These are phyloP conservation scores for Plectropomus leopardus DNA, from an alignment of 2,113 vertebrate species.

Conservation along the genomic window DNA sequence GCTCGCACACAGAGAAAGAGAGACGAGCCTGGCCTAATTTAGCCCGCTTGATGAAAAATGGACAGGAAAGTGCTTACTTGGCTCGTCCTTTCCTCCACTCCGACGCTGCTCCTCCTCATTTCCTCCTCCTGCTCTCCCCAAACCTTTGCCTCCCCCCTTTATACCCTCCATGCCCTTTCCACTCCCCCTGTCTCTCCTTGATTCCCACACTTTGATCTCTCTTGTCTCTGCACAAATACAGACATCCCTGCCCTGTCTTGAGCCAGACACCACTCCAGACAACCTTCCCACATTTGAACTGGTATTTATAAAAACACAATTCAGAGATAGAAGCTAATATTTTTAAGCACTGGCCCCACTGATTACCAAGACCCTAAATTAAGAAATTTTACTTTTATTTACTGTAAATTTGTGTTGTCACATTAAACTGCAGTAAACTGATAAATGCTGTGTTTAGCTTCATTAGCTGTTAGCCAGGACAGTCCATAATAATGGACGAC, in stretches of 20 bases:
- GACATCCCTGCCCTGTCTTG: neutral
- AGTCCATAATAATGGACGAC: too few relatives aligned
- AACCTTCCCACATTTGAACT: neutral
- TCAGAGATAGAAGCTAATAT: too few relatives aligned
- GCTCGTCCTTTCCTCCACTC: conserved; percentile 71
- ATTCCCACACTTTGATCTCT: conserved; percentile 50
- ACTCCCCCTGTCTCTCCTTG: conserved; percentile 27
- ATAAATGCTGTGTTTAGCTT: too few relatives aligned
- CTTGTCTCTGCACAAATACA: conserved; percentile 23
- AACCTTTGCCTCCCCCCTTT: conserved; percentile 21
- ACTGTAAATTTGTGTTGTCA: too few relatives aligned
- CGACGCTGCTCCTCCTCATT: conserved; percentile 47
- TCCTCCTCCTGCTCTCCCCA: conserved; percentile 40
- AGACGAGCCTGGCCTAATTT: conserved; percentile 74
- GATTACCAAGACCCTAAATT: too few relatives aligned
- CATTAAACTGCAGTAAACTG: too few relatives aligned
- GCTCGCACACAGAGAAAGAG: conserved; percentile 43
- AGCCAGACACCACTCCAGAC: neutral
- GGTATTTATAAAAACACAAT: neutral
- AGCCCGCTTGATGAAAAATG: conserved; percentile 80
- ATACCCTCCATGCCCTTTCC: conserved; percentile 39
- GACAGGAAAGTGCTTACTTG: conserved; percentile 82
- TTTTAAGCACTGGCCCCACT: too few relatives aligned
- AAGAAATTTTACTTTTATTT: too few relatives aligned
- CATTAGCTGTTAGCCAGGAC: too few relatives aligned